Percentiles rank a stretch among this genome's conserved stretches.
Conservation (phyloP, 1,140 invertebrate species). For the Carposina sasakii region DNA sequence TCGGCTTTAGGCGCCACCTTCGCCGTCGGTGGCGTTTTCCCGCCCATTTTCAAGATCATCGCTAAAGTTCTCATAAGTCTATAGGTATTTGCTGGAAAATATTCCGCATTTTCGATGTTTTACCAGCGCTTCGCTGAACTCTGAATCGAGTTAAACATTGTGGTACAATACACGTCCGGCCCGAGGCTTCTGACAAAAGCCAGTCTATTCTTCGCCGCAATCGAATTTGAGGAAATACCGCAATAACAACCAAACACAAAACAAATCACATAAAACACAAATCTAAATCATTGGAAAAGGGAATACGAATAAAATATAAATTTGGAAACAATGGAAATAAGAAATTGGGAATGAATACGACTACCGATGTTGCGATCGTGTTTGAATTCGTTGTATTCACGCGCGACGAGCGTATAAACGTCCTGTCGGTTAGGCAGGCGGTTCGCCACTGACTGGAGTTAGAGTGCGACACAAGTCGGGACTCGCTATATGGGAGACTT, state of each 20-base stretch:
- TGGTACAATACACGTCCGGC: conserved; percentile 15
- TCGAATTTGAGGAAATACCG: background rate
- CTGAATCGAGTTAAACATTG: conserved; percentile 12
- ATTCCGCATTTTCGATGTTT: background rate
- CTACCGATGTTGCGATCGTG: conserved; percentile 31
- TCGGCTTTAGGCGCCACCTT: conserved; percentile 24
- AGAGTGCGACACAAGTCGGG: conserved; percentile 7
- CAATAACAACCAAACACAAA: conserved; percentile 14
- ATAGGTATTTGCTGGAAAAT: conserved; percentile 6
- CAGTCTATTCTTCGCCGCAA: background rate
- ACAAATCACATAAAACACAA: conserved; percentile 10
- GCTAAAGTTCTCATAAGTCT: conserved; percentile 29
- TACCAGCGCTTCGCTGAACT: no score
- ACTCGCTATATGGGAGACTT: conserved; percentile 21
- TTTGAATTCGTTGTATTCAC: conserved; percentile 37
- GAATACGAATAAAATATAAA: background rate
- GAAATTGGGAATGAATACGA: no score
- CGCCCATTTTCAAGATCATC: conserved; percentile 63
- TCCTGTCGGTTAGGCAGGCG: conserved; percentile 36
- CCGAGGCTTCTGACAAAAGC: conserved; percentile 6
- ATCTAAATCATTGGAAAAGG: background rate
- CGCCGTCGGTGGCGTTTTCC: conserved; percentile 45
- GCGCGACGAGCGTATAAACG: conserved; percentile 18
- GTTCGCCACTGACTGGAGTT: conserved; percentile 38
- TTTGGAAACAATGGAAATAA: no score